Conservation (phyloP, 2,113 vertebrate species). For the Ceuthmochares aereus region DNA sequence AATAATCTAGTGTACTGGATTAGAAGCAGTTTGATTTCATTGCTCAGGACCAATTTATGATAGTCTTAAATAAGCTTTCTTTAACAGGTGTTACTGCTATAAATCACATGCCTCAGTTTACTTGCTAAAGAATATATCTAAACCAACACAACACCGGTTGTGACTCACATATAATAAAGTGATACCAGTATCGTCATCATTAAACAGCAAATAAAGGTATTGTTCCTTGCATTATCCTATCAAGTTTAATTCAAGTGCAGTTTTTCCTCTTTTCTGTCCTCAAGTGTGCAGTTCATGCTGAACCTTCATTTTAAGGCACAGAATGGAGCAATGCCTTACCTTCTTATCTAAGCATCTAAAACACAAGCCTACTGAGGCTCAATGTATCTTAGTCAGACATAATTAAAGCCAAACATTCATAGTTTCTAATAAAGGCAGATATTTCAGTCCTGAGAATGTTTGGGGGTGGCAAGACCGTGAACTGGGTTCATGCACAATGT, state of each 20-base stretch:
- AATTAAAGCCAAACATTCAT: slow-evolving; percentile 68
- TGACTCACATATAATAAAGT: slow-evolving; percentile 68
- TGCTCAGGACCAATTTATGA: slow-evolving; percentile 22
- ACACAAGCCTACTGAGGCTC: slow-evolving; percentile 46
- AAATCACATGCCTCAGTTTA: slow-evolving; percentile 66
- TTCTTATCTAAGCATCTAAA: slow-evolving; percentile 63
- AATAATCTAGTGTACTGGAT: neutral
- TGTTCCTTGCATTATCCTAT: slow-evolving; percentile 72
- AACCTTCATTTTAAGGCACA: slow-evolving; percentile 65
- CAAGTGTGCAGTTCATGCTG: slow-evolving; percentile 65
- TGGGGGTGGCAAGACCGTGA: neutral
- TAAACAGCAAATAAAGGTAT: slow-evolving; percentile 77
- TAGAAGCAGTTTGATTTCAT: neutral
- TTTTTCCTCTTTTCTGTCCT: slow-evolving; percentile 62
- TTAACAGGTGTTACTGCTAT: slow-evolving; percentile 48
- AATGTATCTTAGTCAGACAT: slow-evolving; percentile 49
- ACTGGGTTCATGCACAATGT: neutral
- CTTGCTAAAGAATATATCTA: slow-evolving; percentile 60
- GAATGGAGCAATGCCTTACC: slow-evolving; percentile 45
- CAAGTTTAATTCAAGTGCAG: slow-evolving; percentile 56
- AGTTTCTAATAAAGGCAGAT: slow-evolving; percentile 15
- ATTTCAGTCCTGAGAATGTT: slow-evolving; percentile 17
- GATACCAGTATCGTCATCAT: slow-evolving; percentile 70
- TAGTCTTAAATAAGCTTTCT: slow-evolving; percentile 52
- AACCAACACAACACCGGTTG: slow-evolving; percentile 51